Conservation (phyloP, 2,113 vertebrate genomes). For the Cryptotis parvus region DNA sequence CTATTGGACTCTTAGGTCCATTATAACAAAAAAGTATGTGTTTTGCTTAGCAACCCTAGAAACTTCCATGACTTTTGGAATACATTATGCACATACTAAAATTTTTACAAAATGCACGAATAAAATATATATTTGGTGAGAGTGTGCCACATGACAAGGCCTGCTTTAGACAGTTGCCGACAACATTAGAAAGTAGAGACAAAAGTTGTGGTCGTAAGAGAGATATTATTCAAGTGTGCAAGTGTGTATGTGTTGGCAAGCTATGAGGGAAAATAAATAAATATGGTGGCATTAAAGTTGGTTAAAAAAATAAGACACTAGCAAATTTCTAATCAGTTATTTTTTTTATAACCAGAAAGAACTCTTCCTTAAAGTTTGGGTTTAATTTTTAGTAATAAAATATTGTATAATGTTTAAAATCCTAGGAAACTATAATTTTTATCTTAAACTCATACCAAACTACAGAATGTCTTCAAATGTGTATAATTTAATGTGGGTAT, state of each 20-base stretch:
- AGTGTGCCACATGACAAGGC: background rate
- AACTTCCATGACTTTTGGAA: background rate
- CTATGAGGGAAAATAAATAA: background rate
- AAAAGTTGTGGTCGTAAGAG: background rate
- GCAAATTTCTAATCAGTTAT: constrained; percentile 7
- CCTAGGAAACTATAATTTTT: constrained; percentile 31
- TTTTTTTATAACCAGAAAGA: constrained; percentile 38
- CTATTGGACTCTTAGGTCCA: background rate
- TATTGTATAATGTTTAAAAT: constrained; percentile 54
- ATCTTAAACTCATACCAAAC: constrained; percentile 68
- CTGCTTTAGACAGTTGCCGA: background rate
- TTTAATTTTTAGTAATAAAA: constrained; percentile 33
- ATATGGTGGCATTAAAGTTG: background rate
- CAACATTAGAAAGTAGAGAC: background rate
- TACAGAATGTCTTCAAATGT: constrained; percentile 66
- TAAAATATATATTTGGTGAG: background rate
- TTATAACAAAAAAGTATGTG: background rate
- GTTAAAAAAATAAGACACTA: background rate
- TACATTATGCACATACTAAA: background rate
- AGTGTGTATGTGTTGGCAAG: too few relatives aligned
- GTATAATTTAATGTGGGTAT: constrained; percentile 74
- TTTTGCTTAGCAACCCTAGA: background rate
- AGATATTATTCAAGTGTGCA: background rate
- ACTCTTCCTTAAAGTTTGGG: constrained; percentile 14
- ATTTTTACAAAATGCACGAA: background rate